Percentiles rank a stretch among this genome's conserved stretches.
phyloP scores from a whole-genome alignment of 2,113 vertebrate species.

The Sceloporus tristichus region DNA sequence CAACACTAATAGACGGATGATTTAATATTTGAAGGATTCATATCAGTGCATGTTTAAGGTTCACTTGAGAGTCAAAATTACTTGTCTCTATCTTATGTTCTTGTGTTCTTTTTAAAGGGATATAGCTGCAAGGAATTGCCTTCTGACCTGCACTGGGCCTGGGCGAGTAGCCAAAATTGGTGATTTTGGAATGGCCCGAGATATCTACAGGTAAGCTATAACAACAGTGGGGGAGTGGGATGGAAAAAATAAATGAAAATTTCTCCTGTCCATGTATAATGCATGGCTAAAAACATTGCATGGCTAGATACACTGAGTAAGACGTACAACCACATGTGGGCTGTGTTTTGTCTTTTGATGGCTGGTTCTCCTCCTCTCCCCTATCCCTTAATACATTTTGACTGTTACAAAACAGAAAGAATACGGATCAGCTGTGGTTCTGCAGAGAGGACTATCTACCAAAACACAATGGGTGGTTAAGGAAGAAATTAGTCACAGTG shows the following conservation, averaged over 20 bases:
- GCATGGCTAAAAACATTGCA: too few species aligned
- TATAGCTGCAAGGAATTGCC: slow-evolving; percentile 92
- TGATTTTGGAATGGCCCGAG: slow-evolving; percentile 94
- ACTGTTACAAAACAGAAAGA: too few species aligned
- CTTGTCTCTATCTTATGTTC: neutral
- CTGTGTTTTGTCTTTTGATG: neutral
- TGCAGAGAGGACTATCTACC: too few species aligned
- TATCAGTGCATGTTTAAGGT: neutral
- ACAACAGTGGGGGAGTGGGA: neutral
- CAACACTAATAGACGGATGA: neutral
- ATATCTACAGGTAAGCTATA: slow-evolving; percentile 87
- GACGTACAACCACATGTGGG: too few species aligned
- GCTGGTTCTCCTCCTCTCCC: neutral
- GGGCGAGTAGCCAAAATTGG: slow-evolving; percentile 91
- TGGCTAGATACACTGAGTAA: neutral
- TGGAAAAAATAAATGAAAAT: too few species aligned
- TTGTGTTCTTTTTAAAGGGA: slow-evolving; percentile 78
- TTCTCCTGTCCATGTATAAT: neutral
- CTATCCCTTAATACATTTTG: neutral
- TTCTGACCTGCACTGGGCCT: slow-evolving; percentile 86
- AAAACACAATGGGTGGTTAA: neutral
- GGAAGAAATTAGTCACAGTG: neutral
- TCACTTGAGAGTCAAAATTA: slow-evolving; percentile 20
- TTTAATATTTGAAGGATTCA: slow-evolving; percentile 22
- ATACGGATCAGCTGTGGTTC: too few species aligned